Evolutionary conservation across 1,140 invertebrate genomes (phyloP).

Genomic region (Sitophilus oryzae): DNA sequence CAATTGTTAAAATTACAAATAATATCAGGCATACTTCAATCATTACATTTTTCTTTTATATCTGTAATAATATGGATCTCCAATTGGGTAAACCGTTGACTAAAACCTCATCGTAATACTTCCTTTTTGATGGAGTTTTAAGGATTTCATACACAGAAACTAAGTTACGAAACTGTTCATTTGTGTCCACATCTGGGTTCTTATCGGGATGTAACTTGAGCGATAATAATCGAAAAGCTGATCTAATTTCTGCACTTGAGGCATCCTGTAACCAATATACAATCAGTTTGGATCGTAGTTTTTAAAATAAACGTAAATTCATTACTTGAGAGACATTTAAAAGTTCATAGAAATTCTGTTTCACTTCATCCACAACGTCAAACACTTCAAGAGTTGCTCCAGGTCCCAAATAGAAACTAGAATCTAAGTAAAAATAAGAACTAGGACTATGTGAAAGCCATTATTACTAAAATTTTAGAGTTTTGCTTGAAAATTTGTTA

Average conservation of each 20-base stretch:
- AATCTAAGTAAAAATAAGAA: too few relatives aligned
- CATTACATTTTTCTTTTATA: conserved; percentile 89
- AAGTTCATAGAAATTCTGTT: conserved; percentile 87
- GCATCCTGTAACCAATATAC: conserved; percentile 59
- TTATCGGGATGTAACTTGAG: conserved; percentile 92
- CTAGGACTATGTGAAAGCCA: too few relatives aligned
- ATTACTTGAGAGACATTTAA: conserved; percentile 77
- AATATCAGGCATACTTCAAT: conserved; percentile 78
- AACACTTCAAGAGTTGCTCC: conserved; percentile 90
- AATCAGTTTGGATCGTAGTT: too few relatives aligned
- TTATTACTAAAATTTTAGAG: too few relatives aligned
- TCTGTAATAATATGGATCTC: conserved; percentile 94
- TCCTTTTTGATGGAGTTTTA: conserved; percentile 78
- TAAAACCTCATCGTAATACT: conserved; percentile 85
- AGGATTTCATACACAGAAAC: conserved; percentile 93
- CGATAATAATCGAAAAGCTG: conserved; percentile 84
- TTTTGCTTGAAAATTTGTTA: too few relatives aligned
- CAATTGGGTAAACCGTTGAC: conserved; percentile 93
- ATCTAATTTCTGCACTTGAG: conserved; percentile 73
- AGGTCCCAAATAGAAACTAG: conserved; percentile 86
- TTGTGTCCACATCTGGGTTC: conserved; percentile 84
- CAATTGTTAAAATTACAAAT: conserved; percentile 79
- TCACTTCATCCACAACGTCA: conserved; percentile 94
- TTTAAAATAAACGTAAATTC: too few relatives aligned
- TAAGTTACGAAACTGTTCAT: conserved; percentile 86